These are phyloP conservation scores for Syrista parreyssii DNA, from an alignment of 2,888 invertebrate species.

Conservation along the genomic window DNA sequence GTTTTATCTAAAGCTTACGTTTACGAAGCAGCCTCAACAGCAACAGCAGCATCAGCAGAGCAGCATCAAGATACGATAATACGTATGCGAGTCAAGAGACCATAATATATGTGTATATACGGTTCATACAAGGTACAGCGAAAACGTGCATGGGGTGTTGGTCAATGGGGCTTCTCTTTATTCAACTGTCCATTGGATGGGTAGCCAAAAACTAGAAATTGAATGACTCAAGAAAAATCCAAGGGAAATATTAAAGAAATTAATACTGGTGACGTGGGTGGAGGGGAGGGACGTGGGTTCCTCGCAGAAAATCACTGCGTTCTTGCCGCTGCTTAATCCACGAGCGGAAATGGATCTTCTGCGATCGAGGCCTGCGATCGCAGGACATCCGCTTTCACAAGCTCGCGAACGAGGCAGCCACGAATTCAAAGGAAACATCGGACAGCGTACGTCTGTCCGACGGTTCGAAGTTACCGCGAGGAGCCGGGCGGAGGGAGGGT, in stretches of 20 bases:
- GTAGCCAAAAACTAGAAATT: too few relatives aligned
- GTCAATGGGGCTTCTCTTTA: too few relatives aligned
- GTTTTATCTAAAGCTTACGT: slow-evolving; percentile 57
- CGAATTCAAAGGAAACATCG: background rate
- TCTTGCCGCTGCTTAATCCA: slow-evolving; percentile 25
- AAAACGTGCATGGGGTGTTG: slow-evolving; percentile 57
- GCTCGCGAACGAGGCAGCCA: slow-evolving; percentile 10
- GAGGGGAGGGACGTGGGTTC: slow-evolving; percentile 12
- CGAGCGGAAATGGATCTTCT: slow-evolving; percentile 50
- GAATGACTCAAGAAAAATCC: background rate
- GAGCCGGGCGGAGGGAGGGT: background rate
- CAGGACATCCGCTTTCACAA: slow-evolving; percentile 45
- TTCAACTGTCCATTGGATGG: too few relatives aligned
- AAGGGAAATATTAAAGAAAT: slow-evolving; percentile 8
- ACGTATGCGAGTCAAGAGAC: slow-evolving; percentile 24
- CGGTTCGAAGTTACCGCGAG: too few relatives aligned
- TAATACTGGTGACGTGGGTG: slow-evolving; percentile 11
- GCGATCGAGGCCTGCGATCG: slow-evolving; percentile 65
- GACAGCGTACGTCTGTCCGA: slow-evolving; percentile 55
- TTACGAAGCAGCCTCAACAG: slow-evolving; percentile 36
- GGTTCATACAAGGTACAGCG: slow-evolving; percentile 61
- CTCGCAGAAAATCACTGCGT: background rate
- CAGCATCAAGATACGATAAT: slow-evolving; percentile 19
- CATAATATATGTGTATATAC: slow-evolving; percentile 38
- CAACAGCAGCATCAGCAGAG: slow-evolving; percentile 57